A percentile compares a stretch with the other conserved stretches of the same genome.
These are phyloP conservation scores for Synergus laeviventris DNA, from an alignment of 2,888 invertebrate species.

Conservation along the genomic window DNA sequence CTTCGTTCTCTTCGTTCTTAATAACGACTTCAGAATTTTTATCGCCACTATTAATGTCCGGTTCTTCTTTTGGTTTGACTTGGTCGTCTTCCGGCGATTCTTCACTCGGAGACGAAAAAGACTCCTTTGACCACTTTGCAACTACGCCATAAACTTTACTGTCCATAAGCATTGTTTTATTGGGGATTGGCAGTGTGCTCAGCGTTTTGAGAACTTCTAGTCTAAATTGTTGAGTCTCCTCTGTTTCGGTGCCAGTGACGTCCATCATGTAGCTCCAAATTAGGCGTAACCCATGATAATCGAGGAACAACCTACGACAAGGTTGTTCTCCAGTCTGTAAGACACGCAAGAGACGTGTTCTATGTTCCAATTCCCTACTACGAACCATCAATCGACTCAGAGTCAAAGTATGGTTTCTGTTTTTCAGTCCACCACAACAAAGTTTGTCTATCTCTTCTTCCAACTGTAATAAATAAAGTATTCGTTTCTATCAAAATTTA, in stretches of 20 bases:
- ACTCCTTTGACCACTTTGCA: constrained; percentile 86
- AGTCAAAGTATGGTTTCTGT: constrained; percentile 92
- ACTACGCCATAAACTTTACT: constrained; percentile 92
- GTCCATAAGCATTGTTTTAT: constrained; percentile 94
- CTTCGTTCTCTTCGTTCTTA: constrained; percentile 58
- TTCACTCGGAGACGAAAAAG: constrained; percentile 64
- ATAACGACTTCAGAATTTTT: constrained; percentile 58
- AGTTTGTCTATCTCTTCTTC: constrained; percentile 93
- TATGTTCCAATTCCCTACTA: constrained; percentile 88
- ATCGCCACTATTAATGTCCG: constrained; percentile 63
- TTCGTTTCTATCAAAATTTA: constrained; percentile 47
- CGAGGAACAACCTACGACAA: constrained; percentile 91
- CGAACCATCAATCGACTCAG: constrained; percentile 95
- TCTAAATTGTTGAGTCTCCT: constrained; percentile 68
- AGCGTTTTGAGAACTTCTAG: constrained; percentile 87
- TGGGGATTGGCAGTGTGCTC: constrained; percentile 91
- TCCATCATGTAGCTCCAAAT: constrained; percentile 96
- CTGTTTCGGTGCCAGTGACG: constrained; percentile 78
- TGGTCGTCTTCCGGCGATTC: constrained; percentile 72
- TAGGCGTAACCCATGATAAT: constrained; percentile 93
- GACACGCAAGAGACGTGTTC: constrained; percentile 86
- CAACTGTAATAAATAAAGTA: constrained; percentile 77
- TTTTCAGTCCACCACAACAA: constrained; percentile 87
- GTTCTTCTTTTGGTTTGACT: constrained; percentile 63
- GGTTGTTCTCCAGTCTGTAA: constrained; percentile 88